These are phyloP conservation scores for Cherax destructor DNA, from an alignment of 1,140 invertebrate species.

Conservation along the genomic window DNA sequence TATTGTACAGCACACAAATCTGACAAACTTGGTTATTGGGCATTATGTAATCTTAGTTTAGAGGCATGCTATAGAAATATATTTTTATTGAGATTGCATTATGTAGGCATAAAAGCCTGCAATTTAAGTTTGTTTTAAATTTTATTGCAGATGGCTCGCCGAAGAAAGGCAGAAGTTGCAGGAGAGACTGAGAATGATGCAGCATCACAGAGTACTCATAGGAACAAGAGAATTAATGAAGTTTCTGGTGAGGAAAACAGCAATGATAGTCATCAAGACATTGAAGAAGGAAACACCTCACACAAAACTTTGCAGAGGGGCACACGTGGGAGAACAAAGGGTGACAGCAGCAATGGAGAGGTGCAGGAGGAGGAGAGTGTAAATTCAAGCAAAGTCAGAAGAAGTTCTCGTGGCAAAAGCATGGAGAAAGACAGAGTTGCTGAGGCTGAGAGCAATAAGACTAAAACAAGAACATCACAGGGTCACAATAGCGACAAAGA, in stretches of 20 bases:
- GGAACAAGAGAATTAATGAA: slow-evolving; percentile 19
- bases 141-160: slow-evolving; percentile 26
- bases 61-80: neutral
- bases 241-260: slow-evolving; percentile 15
- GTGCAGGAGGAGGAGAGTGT: slow-evolving; percentile 24
- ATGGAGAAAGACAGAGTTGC: slow-evolving; percentile 21
- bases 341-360: slow-evolving; percentile 43
- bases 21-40: neutral
- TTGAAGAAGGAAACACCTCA: neutral
- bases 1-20: no score
- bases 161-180: slow-evolving; percentile 25
- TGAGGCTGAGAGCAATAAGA: neutral
- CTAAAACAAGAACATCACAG: neutral
- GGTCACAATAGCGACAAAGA: slow-evolving; percentile 8
- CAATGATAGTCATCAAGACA: slow-evolving; percentile 20
- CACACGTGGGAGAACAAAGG: neutral
- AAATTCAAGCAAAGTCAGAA: neutral
- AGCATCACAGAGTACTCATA: slow-evolving; percentile 12
- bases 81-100: neutral
- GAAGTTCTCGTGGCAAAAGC: slow-evolving; percentile 27
- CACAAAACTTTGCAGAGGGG: slow-evolving; percentile 6
- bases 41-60: neutral
- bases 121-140: no score
- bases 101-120: neutral
- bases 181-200: slow-evolving; percentile 21